These are phyloP conservation scores for Phragmatobia fuliginosa DNA, from an alignment of 2,888 invertebrate species.

Conservation along the genomic window DNA sequence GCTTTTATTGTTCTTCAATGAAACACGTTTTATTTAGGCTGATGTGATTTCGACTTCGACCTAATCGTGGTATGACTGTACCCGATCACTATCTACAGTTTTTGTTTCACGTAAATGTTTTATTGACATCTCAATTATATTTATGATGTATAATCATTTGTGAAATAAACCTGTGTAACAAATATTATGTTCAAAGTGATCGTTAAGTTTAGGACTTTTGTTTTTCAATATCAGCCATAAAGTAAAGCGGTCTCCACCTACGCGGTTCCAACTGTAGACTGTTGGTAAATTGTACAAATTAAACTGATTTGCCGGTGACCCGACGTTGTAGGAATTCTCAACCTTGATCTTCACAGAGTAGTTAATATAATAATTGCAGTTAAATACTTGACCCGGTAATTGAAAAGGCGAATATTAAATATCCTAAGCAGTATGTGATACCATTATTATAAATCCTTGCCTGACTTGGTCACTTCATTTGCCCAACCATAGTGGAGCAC, in stretches of 20 bases:
- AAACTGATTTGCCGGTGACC: slow-evolving; percentile 44
- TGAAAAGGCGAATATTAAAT: slow-evolving; percentile 27
- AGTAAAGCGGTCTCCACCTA: slow-evolving; percentile 33
- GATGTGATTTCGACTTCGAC: slow-evolving; percentile 50
- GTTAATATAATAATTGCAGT: slow-evolving; percentile 38
- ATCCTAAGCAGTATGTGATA: neutral
- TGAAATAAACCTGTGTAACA: neutral
- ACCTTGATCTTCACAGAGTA: slow-evolving; percentile 50
- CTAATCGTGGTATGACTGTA: slow-evolving; percentile 39
- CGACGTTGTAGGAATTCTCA: slow-evolving; percentile 38
- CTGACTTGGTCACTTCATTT: neutral
- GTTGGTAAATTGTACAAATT: slow-evolving; percentile 62
- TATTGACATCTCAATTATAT: neutral
- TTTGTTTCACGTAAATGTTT: neutral
- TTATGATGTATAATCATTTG: neutral
- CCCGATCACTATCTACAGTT: slow-evolving; percentile 12
- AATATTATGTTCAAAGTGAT: neutral
- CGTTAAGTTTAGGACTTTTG: neutral
- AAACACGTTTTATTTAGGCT: slow-evolving; percentile 54
- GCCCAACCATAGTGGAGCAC: neutral
- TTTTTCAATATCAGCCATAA: neutral
- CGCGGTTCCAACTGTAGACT: slow-evolving; percentile 51
- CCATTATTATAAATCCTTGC: neutral
- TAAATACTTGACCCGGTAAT: slow-evolving; percentile 45
- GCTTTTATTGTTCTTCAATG: slow-evolving; percentile 68